phyloP scores from a whole-genome alignment of 2,113 vertebrate species.

The Apistogramma diplotaenia region DNA sequence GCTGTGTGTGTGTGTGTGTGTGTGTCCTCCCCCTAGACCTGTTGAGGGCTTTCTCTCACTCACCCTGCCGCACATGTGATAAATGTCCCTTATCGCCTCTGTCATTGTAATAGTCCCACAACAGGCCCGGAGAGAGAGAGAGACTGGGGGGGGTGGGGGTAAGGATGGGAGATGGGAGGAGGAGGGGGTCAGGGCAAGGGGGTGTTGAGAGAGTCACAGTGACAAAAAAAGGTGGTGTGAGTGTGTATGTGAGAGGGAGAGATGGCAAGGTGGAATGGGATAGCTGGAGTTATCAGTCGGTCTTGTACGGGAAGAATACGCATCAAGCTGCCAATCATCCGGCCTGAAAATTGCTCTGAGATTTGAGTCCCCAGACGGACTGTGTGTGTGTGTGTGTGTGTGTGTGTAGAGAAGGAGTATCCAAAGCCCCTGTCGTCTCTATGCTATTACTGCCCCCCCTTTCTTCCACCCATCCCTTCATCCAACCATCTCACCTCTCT shows the following conservation, averaged over 20 bases:
- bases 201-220: constrained; percentile 38
- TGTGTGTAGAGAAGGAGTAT: constrained; percentile 35
- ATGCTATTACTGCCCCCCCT: constrained; percentile 64
- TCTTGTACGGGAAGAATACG: constrained; percentile 80
- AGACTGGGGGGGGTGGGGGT: not conserved
- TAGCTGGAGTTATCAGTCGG: constrained; percentile 77
- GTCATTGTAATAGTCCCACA: constrained; percentile 85
- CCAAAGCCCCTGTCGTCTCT: constrained; percentile 63
- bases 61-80: constrained; percentile 75
- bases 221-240: constrained; percentile 17
- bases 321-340: constrained; percentile 86
- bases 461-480: constrained; percentile 47
- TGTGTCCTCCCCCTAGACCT: constrained; percentile 70
- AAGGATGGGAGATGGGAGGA: constrained; percentile 5
- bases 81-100: constrained; percentile 83
- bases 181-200: not conserved
- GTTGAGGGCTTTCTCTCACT: constrained; percentile 81
- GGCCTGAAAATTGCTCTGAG: constrained; percentile 85
- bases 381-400: constrained; percentile 39
- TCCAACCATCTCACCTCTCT: constrained; percentile 43
- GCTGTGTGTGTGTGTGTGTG: constrained; percentile 19
- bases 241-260: constrained; percentile 60
- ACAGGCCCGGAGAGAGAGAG: constrained; percentile 72
- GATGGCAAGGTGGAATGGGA: constrained; percentile 66
- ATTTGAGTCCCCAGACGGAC: constrained; percentile 84